These are phyloP conservation scores for Hemistola chrysoprasaria DNA, from an alignment of 2,888 invertebrate genomes.

Conservation along the genomic window DNA sequence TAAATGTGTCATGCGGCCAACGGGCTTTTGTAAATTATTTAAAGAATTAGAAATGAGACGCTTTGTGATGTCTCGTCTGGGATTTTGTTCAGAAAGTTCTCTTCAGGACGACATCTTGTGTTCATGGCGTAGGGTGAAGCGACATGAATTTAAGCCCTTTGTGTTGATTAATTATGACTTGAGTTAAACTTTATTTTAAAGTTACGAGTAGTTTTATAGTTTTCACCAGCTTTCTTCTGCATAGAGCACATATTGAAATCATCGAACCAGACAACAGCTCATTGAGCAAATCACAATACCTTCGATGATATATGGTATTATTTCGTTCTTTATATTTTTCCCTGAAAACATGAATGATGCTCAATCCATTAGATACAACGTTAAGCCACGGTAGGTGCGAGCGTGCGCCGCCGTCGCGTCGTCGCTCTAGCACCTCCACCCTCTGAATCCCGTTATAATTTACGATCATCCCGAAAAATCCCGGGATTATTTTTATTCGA, in stretches of 20 bases:
- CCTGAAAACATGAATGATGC: constrained; percentile 4
- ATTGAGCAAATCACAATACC: no score
- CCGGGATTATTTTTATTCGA: constrained; percentile 81
- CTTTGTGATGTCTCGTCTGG: constrained; percentile 19
- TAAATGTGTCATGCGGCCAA: constrained; percentile 44
- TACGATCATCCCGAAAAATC: constrained; percentile 80
- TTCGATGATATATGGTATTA: not conserved
- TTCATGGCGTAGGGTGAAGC: no score
- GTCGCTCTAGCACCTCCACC: constrained; percentile 41
- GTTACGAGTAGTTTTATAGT: no score
- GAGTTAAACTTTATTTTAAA: no score
- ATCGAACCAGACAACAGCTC: no score
- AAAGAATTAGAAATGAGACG: constrained; percentile 35
- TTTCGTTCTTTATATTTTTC: not conserved
- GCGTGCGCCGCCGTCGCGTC: constrained; percentile 41
- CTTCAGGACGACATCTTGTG: not conserved
- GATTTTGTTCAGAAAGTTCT: constrained; percentile 8
- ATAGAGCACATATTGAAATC: no score
- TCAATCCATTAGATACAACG: constrained; percentile 11
- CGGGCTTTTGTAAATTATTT: constrained; percentile 45
- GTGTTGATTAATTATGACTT: no score
- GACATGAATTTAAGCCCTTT: no score
- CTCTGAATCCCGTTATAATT: constrained; percentile 74
- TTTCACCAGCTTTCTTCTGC: no score
- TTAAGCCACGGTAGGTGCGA: constrained; percentile 17